phyloP scores from a whole-genome alignment of 2,888 invertebrate genomes.

The Eudemis profundana region DNA sequence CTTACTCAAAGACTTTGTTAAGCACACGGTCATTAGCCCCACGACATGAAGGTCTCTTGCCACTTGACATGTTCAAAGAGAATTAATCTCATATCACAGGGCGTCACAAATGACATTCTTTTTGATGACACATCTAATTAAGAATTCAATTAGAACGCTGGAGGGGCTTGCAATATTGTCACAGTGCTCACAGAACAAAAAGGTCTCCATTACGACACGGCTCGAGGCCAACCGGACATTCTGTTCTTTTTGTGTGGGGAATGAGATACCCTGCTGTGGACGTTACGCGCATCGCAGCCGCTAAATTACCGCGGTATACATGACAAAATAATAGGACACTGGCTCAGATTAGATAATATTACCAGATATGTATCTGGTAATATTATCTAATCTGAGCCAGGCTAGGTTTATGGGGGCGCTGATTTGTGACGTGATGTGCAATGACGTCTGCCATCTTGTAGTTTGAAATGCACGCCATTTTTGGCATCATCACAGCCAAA shows the following conservation, averaged over 20 bases:
- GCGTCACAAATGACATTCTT: constrained; percentile 61
- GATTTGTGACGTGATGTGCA: too few species aligned
- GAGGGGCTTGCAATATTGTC: constrained; percentile 33
- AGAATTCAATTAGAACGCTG: constrained; percentile 62
- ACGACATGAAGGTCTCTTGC: constrained; percentile 48
- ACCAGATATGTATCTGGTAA: too few species aligned
- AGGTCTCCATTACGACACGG: constrained; percentile 23
- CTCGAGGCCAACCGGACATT: constrained; percentile 26
- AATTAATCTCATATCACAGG: constrained; percentile 59
- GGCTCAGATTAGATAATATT: too few species aligned
- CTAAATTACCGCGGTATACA: constrained; percentile 26
- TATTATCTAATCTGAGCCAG: too few species aligned
- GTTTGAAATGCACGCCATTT: too few species aligned
- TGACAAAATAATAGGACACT: constrained; percentile 21
- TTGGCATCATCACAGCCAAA: too few species aligned
- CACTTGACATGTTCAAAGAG: constrained; percentile 47
- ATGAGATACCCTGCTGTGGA: constrained; percentile 40
- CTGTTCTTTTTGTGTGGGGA: constrained; percentile 33
- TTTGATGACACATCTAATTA: constrained; percentile 58
- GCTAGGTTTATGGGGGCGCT: too few species aligned
- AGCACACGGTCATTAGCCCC: constrained; percentile 23
- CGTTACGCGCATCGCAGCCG: constrained; percentile 15
- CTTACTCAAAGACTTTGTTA: constrained; percentile 18
- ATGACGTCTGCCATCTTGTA: too few species aligned
- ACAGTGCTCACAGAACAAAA: constrained; percentile 28